Base-by-base conservation (phyloP, 2,888 invertebrate genomes). In the Myathropa florea region DNA sequence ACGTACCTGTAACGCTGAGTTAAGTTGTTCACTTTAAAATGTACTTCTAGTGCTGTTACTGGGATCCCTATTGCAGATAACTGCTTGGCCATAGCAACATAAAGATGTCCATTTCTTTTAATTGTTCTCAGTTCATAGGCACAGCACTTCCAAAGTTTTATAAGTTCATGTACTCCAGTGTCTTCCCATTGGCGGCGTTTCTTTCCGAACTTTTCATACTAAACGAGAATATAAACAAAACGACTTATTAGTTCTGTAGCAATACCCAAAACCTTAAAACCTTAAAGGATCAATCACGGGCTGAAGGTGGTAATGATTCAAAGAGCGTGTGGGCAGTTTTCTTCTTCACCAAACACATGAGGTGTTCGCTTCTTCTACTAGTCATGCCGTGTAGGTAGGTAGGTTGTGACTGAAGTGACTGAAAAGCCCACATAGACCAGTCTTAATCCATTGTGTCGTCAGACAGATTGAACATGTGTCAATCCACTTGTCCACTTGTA, bases 151-250 rank as follows among this genome's bases (percentile, higher is more conserved):
- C 92, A 92, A 90, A 92, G 90, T 90, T 92, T 92, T 84, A 92
- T 92, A 88, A 92, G 89, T 88, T 92, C 92, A 88, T 92, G 89
- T 83, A 92, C 92, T 89, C 92, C 92, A 89, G 90, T 92, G 90
- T 92, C 92, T 92, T 92, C 92, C 92, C 92, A 92, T 90, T 92
- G 92, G 89, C 92, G 91, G 88, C 92, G 92, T 90, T 92, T 92
- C 91, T 92, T 92, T 89, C 92, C 92, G 91, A 92, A 92, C 90
- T 92, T 92, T 92, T 92, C 92, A 91, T 92, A 92, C 91, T 91
- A 36, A 23, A 59, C n/a, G 33, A 24, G 28, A 46, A 33, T 24
- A 33, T 46, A 6, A 60, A 60, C 23, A 33, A 28, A n/a, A 18
- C 0, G 18, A 63, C 18, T 3, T 1, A 63, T 21, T 33, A 63